These are phyloP conservation scores for Meloidogyne floridensis DNA, from an alignment of 1,140 invertebrate species.

Conservation along the genomic window DNA sequence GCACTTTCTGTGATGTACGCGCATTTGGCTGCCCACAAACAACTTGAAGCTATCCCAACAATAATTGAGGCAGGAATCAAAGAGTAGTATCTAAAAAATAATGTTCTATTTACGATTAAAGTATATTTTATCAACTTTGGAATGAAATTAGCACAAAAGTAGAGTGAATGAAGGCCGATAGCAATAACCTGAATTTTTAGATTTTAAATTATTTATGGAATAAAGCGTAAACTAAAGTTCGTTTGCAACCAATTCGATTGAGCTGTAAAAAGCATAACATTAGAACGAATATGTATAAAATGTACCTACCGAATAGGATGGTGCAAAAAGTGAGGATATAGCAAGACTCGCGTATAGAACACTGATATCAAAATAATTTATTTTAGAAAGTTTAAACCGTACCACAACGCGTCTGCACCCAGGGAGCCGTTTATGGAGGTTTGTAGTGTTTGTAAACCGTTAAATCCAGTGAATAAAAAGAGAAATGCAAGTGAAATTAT, in stretches of 20 bases:
- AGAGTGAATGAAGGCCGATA: slow-evolving; percentile 82
- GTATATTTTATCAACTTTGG: slow-evolving; percentile 72
- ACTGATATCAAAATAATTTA: slow-evolving; percentile 38
- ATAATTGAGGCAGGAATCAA: slow-evolving; percentile 85
- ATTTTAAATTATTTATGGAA: neutral
- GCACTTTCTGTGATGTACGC: slow-evolving; percentile 90
- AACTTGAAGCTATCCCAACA: slow-evolving; percentile 83
- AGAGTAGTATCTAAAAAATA: slow-evolving; percentile 72
- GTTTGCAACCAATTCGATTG: slow-evolving; percentile 82
- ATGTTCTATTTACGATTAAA: neutral
- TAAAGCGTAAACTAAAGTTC: slow-evolving; percentile 86
- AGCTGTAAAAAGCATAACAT: slow-evolving; percentile 40
- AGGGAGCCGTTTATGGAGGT: slow-evolving; percentile 64
- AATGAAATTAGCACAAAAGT: slow-evolving; percentile 89
- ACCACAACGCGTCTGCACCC: slow-evolving; percentile 58
- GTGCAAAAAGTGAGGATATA: slow-evolving; percentile 64
- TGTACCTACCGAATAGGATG: slow-evolving; percentile 48
- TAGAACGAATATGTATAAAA: neutral
- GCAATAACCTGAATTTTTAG: neutral
- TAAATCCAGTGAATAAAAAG: slow-evolving; percentile 89
- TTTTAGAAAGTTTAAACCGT: slow-evolving; percentile 2
- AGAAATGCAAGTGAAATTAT: slow-evolving; percentile 84
- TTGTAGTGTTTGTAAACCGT: slow-evolving; percentile 82
- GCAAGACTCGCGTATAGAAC: slow-evolving; percentile 59
- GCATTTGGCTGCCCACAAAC: slow-evolving; percentile 93